Evolutionary conservation across 2,797 vertebrate genomes (phyloP).

Genomic region (Crenichthys baileyi): DNA sequence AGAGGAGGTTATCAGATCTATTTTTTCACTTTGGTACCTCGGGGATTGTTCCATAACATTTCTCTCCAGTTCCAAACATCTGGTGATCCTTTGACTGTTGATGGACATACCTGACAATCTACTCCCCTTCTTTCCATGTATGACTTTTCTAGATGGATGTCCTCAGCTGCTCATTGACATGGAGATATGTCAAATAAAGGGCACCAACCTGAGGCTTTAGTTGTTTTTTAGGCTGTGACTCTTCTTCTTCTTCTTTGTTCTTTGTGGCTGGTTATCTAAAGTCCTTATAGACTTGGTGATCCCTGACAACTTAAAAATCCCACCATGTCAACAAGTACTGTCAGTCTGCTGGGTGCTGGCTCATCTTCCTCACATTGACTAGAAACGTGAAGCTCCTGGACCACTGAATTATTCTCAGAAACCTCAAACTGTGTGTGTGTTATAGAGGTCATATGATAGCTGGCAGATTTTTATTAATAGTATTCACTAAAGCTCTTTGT

Average conservation of each 20-base stretch:
- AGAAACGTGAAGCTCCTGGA: conserved; percentile 1
- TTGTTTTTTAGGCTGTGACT: not conserved
- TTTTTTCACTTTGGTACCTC: not conserved
- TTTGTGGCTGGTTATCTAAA: not conserved
- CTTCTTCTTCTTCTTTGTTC: not conserved
- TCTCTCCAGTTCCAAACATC: not conserved
- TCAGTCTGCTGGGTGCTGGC: not conserved
- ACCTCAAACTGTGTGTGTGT: not conserved
- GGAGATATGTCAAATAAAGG: not conserved
- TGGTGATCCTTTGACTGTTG: not conserved
- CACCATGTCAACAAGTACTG: not conserved
- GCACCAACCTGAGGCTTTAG: not conserved
- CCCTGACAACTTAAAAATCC: conserved; percentile 7
- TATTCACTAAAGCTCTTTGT: conserved; percentile 1
- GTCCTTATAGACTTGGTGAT: not conserved
- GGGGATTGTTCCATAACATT: not conserved
- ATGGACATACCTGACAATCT: not conserved
- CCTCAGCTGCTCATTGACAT: not conserved
- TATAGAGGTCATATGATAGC: not conserved
- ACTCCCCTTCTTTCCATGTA: not conserved
- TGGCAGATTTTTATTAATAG: not conserved
- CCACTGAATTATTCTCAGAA: conserved; percentile 8
- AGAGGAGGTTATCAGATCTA: not conserved
- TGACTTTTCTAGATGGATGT: not conserved
- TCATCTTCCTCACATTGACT: conserved; percentile 1